phyloP scores from a whole-genome alignment of 2,113 vertebrate genomes.

The Saimiri boliviensis region DNA sequence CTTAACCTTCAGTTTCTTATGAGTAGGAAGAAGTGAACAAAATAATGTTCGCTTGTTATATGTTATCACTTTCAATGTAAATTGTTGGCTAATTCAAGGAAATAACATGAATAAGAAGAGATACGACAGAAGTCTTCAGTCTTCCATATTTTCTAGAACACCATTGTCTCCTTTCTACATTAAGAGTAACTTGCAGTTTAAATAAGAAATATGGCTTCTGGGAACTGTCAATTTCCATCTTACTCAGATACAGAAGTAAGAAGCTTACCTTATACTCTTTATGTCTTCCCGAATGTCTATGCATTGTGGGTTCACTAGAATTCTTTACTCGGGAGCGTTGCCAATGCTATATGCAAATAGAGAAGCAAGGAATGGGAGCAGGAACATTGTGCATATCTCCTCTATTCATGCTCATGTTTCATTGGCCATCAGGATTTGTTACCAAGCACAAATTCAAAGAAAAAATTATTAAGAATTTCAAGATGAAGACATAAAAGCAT shows the following conservation, averaged over 20 bases:
- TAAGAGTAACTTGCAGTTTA: background rate
- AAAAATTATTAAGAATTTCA: background rate
- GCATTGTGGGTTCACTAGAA: background rate
- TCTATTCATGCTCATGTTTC: background rate
- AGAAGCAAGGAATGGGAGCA: background rate
- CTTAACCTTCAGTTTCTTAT: background rate
- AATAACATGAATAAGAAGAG: background rate
- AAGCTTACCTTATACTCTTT: background rate
- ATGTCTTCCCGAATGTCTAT: background rate
- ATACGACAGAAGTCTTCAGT: background rate
- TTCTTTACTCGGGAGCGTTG: background rate
- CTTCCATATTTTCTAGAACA: background rate
- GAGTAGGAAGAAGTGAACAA: background rate
- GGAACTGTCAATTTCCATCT: background rate
- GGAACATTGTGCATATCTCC: background rate
- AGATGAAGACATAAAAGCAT: no score
- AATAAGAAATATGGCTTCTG: background rate
- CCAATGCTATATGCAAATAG: background rate
- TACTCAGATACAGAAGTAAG: background rate
- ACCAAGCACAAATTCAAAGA: background rate
- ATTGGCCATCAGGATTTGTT: background rate
- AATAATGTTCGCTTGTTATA: background rate
- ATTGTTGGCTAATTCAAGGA: background rate
- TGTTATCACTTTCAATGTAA: background rate
- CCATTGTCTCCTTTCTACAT: background rate